Evolutionary conservation across 2,113 vertebrate species (phyloP).

Genomic region (Carollia perspicillata): DNA sequence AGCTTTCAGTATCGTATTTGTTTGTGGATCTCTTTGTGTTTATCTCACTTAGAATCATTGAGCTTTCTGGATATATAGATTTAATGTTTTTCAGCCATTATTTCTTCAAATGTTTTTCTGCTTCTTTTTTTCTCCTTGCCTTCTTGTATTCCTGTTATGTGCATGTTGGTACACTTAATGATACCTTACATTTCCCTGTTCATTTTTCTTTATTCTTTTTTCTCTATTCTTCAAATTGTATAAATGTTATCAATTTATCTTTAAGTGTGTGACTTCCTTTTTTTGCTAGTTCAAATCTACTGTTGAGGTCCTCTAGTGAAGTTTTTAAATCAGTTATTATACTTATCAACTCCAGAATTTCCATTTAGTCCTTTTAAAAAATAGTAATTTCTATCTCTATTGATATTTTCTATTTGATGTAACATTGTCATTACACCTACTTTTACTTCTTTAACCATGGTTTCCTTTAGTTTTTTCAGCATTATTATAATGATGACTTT

Average conservation of each 20-base stretch:
- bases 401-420: not conserved
- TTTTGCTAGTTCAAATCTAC: not conserved
- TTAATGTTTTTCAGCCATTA: not conserved
- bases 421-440: not conserved
- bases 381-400: not conserved
- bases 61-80: not conserved
- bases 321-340: not conserved
- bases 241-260: not conserved
- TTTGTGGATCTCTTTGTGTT: not conserved
- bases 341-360: not conserved
- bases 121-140: not conserved
- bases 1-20: not conserved
- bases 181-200: not conserved
- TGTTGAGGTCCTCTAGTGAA: not conserved
- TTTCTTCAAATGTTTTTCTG: constrained; percentile 6
- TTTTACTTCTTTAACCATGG: not conserved
- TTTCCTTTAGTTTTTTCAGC: not conserved
- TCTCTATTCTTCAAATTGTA: not conserved
- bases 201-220: not conserved
- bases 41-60: not conserved
- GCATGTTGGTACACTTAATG: not conserved
- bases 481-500: not conserved
- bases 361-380: not conserved
- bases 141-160: not conserved
- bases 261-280: not conserved